These are phyloP conservation scores for Liasis olivaceus DNA, from an alignment of 2,797 vertebrate genomes.

Conservation along the genomic window DNA sequence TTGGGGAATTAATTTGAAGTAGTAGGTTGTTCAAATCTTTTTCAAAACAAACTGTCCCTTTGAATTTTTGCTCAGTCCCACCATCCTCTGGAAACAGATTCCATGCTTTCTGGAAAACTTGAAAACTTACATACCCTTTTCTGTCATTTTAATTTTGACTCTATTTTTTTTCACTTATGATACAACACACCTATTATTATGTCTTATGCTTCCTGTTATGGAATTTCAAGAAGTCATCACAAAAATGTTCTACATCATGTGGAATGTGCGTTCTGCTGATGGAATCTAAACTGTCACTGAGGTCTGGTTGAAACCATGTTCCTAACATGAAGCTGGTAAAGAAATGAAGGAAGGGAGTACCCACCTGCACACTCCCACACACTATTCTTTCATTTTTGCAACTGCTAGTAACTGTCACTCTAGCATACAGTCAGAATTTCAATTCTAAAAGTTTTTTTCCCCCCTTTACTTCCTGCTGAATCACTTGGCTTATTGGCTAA, in stretches of 20 bases:
- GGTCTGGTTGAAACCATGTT: not conserved
- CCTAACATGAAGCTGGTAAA: not conserved
- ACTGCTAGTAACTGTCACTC: constrained; percentile 6
- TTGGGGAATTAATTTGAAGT: not conserved
- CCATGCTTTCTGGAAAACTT: too few relatives aligned
- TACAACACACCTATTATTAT: too few relatives aligned
- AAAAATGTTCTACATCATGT: not conserved
- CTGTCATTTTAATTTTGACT: too few relatives aligned
- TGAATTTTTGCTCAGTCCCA: not conserved
- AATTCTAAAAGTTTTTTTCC: not conserved
- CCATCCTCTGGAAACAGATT: too few relatives aligned
- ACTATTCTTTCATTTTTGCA: not conserved
- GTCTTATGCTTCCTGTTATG: too few relatives aligned
- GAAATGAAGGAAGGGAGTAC: not conserved
- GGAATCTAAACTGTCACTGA: not conserved
- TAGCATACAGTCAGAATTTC: constrained; percentile 13
- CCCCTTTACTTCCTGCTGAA: constrained; percentile 3
- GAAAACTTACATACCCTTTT: too few relatives aligned
- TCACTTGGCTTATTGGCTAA: not conserved
- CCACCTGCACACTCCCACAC: not conserved
- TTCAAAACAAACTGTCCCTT: not conserved
- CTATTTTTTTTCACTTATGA: too few relatives aligned
- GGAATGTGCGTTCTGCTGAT: not conserved
- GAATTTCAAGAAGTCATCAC: too few relatives aligned
- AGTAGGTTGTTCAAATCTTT: not conserved